phyloP scores from a whole-genome alignment of 2,113 vertebrate genomes.

The Pangasianodon gigas region DNA sequence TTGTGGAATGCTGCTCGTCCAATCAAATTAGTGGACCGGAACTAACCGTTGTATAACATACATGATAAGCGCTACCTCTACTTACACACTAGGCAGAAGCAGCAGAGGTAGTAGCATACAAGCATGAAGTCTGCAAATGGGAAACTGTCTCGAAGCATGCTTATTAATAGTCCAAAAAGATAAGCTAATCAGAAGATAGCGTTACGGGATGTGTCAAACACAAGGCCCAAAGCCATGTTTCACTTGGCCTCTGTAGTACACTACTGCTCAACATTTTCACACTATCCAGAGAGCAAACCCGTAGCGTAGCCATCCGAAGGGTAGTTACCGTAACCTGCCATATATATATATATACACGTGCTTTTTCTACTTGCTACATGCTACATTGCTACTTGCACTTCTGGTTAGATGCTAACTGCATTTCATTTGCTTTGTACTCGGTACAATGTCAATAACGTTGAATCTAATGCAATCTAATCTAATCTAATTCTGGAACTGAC shows the following conservation, averaged over 20 bases:
- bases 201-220: background rate
- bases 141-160: background rate
- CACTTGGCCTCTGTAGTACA: background rate
- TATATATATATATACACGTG: background rate
- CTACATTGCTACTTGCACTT: background rate
- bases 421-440: background rate
- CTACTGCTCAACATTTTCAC: background rate
- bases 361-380: background rate
- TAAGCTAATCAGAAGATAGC: background rate
- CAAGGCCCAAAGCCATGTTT: background rate
- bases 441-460: background rate
- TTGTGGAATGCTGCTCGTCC: background rate
- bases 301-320: background rate
- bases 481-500: background rate
- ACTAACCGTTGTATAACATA: background rate
- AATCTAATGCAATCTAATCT: background rate
- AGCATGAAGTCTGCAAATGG: background rate
- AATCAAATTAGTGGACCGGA: background rate
- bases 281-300: background rate
- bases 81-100: background rate
- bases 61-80: background rate
- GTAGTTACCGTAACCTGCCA: background rate
- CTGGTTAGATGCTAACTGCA: background rate
- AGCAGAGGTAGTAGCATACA: background rate
- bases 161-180: background rate